Conservation (phyloP, 2,113 vertebrate genomes). For the Pachyramphus minor region DNA sequence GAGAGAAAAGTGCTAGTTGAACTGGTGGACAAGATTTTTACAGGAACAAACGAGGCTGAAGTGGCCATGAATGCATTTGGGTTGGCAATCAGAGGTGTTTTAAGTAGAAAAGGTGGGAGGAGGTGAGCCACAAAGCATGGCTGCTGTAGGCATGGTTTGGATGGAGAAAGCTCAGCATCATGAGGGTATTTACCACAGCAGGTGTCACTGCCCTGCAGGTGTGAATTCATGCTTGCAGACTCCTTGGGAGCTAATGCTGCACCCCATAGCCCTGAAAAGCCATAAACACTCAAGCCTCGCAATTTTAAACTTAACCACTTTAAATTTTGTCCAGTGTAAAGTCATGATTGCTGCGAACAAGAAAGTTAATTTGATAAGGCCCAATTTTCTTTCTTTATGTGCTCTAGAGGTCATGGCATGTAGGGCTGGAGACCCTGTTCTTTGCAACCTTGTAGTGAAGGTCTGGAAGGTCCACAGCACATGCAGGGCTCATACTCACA, state of each 20-base stretch:
- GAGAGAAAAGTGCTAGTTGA: background rate
- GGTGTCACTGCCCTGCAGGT: background rate
- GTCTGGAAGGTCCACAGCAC: background rate
- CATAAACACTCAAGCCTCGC: too few relatives aligned
- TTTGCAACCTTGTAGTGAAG: background rate
- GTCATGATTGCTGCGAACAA: background rate
- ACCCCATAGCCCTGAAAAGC: background rate
- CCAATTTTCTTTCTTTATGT: background rate
- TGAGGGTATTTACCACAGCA: background rate
- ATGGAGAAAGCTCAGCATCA: rapidly evolving
- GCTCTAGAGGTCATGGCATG: background rate
- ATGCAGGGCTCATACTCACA: background rate
- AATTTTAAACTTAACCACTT: background rate
- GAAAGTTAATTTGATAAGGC: background rate
- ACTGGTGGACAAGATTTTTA: background rate
- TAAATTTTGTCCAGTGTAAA: background rate
- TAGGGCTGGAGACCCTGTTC: background rate
- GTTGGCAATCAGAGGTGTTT: background rate
- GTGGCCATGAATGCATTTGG: background rate
- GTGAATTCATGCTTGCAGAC: background rate
- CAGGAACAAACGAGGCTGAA: background rate
- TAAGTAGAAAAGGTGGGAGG: background rate
- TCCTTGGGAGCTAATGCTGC: background rate
- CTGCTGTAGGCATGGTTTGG: background rate
- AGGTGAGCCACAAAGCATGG: background rate